Percentiles rank a stretch among this genome's conserved stretches.
Evolutionary conservation across 2,888 invertebrate genomes (phyloP).

Genomic region (Glaucopsyche alexis): DNA sequence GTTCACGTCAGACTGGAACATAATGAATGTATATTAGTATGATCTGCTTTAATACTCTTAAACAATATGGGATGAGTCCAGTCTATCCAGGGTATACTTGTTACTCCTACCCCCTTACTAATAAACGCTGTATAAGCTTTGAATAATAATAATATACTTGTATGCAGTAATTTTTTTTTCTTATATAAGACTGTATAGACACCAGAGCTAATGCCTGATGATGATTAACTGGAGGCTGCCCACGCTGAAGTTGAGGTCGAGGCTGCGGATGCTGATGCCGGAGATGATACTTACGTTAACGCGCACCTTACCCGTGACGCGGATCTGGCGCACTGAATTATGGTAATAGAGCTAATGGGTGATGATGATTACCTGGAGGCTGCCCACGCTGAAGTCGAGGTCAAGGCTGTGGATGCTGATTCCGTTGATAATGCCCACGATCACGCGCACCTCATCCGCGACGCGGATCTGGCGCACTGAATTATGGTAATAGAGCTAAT

Average conservation of each 20-base stretch:
- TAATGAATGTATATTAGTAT: no score
- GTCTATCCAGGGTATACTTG: no score
- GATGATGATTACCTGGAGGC: conserved; percentile 47
- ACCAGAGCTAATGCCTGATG: no score
- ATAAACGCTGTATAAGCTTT: no score
- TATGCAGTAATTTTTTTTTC: no score
- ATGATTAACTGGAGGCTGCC: conserved; percentile 49
- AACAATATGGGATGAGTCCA: no score
- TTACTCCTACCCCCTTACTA: no score
- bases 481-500: no score
- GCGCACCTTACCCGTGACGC: conserved; percentile 45
- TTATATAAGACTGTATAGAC: no score
- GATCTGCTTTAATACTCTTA: no score
- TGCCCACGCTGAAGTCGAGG: conserved; percentile 47
- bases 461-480: conserved; percentile 38
- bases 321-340: conserved; percentile 43
- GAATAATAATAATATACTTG: no score
- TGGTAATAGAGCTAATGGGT: no score
- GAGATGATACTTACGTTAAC: conserved; percentile 46
- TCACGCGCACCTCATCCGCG: conserved; percentile 45
- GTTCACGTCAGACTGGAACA: conserved; percentile 34
- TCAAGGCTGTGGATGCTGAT: conserved; percentile 47
- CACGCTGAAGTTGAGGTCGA: conserved; percentile 47
- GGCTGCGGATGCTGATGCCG: conserved; percentile 50
- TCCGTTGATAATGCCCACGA: conserved; percentile 48